Evolutionary conservation across 2,888 invertebrate species (phyloP), one percentile per base, ranked within the genome.

Genomic region (Temnothorax ravouxi): DNA sequence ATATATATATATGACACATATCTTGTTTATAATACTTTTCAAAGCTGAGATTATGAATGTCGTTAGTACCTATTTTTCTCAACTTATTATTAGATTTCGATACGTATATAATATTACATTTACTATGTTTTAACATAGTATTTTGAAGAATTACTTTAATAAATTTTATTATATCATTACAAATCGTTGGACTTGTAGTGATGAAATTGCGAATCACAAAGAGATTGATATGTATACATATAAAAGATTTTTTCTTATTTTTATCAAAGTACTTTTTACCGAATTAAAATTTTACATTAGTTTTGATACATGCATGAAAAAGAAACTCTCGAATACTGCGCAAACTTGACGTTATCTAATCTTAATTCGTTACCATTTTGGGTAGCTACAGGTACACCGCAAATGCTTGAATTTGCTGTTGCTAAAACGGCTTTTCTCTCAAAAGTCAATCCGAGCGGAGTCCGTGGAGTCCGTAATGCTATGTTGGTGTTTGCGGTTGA

Each of bases 401-500:
- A 67, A 83, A 67, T 50, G 54, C 64, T 79, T 38, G 66, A 79
- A 67, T 66, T 83, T 52, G 52, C 66, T 67, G 44, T 54, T 62
- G 25, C 44, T 76, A 66, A 34, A 82, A 56, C 52, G 64, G 34
- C 38, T 61, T 41, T 25, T 47, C 79, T 54, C 72, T 34, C 13
- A 59, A 79, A 67, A 83, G 80, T 83, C 80, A 80, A 83, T 77
- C 64, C 44, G 64, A 56, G 29, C 18, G 34, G 50, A 83, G 64
- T 83, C 61, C 56, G 66, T 83, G 34, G 50, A 83, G 79, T 83
- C 61, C 56, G 66, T 83, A 83, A 83, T 67, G 83, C 79, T 64
- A 47, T 66, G 67, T 79, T 52, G 83, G 34, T 80, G 83, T 83
- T 83, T 66, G 82, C 56, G 79, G 82, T 83, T 8, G 47, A 56